These are phyloP conservation scores for Zele albiditarsus DNA, from an alignment of 2,888 invertebrate genomes.

Conservation along the genomic window DNA sequence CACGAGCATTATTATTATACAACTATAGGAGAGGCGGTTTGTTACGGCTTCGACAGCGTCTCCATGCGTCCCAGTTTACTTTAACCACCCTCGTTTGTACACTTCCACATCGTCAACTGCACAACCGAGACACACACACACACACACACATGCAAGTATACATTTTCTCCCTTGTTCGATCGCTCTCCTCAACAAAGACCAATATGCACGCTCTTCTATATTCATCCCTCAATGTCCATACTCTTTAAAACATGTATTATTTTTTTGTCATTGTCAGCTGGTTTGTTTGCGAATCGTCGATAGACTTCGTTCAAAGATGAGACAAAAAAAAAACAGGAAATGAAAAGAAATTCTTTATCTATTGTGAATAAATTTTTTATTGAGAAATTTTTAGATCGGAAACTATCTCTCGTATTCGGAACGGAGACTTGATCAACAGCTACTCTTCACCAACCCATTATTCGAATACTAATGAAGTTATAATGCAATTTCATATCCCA, in stretches of 20 bases:
- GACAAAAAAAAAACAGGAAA: not conserved
- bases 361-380: not conserved
- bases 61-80: constrained; percentile 39
- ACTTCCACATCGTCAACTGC: constrained; percentile 7
- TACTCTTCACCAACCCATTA: not conserved
- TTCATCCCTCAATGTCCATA: constrained; percentile 28
- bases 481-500: not conserved
- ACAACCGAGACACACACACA: not conserved
- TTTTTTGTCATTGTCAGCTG: not conserved
- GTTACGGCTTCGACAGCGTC: constrained; percentile 40
- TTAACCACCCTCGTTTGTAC: constrained; percentile 22
- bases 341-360: not conserved
- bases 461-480: not conserved
- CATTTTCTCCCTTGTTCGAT: constrained; percentile 34
- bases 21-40: constrained; percentile 23
- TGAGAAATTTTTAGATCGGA: no score
- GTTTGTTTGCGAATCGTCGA: not conserved
- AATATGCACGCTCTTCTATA: constrained; percentile 17
- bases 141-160: constrained; percentile 12
- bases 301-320: not conserved
- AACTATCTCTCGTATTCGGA: no score
- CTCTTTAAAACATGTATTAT: not conserved
- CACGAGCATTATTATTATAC: constrained; percentile 21
- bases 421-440: no score
- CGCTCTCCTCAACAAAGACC: constrained; percentile 26